Percentiles rank a stretch among this genome's conserved stretches.
phyloP scores from a whole-genome alignment of 1,140 invertebrate species.

The Ips nitidus region DNA sequence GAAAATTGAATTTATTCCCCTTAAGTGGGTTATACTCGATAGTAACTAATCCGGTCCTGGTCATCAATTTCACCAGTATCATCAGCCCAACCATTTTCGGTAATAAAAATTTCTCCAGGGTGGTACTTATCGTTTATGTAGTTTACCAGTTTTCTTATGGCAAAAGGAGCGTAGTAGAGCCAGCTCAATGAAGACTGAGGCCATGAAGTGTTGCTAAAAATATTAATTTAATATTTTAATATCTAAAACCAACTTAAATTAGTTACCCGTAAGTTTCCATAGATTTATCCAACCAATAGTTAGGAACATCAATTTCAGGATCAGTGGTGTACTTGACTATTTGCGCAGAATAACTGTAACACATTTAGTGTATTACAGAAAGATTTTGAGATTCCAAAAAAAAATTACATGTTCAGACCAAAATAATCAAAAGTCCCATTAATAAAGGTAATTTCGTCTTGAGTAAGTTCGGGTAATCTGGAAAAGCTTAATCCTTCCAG shows the following conservation, averaged over 20 bases:
- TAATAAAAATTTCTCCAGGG: conserved; percentile 59
- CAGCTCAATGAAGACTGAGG: conserved; percentile 8
- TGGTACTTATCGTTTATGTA: conserved; percentile 66
- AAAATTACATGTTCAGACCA: conserved; percentile 47
- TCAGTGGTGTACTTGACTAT: conserved; percentile 27
- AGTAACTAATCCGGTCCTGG: conserved; percentile 51
- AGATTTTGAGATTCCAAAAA: conserved; percentile 3
- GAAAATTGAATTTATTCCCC: not conserved
- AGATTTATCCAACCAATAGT: conserved; percentile 34
- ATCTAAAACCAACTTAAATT: not conserved
- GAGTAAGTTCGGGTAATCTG: conserved; percentile 55
- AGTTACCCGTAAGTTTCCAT: conserved; percentile 13
- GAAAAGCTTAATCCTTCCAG: conserved; percentile 52
- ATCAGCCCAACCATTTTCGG: conserved; percentile 63
- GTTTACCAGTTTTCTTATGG: conserved; percentile 67
- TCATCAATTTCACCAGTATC: conserved; percentile 53
- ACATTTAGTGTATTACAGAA: not conserved
- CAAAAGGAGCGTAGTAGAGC: conserved; percentile 54
- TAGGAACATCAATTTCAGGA: conserved; percentile 18
- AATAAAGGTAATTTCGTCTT: conserved; percentile 52
- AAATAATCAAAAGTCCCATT: conserved; percentile 47
- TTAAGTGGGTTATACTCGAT: conserved; percentile 27
- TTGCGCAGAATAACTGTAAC: conserved; percentile 51
- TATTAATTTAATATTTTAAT: conserved; percentile 1
- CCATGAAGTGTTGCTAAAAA: conserved; percentile 17